Base-by-base conservation (phyloP, 2,888 invertebrate species). In the Caenorhabditis macrosperma region DNA sequence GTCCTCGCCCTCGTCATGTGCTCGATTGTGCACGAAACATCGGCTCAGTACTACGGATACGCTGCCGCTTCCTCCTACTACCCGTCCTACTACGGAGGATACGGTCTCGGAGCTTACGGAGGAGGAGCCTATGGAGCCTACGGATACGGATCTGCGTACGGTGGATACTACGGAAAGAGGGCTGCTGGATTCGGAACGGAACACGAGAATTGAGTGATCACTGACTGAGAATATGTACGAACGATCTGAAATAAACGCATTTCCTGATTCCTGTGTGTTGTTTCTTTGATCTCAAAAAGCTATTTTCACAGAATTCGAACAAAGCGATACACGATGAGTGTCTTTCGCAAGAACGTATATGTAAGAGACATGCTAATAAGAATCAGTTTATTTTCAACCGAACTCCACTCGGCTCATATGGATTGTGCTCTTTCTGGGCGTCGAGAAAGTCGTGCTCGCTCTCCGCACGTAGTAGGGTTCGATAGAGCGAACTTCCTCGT, bases 391-490 rank as follows among this genome's bases (percentile, higher is more conserved):
- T 38, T 38, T 17, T 68, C 24, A 48, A 3, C 44, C 55, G 2
- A 66, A 44, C 4, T 66, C 67, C 4, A 67, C 46, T 15, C 55
- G 26, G 7, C 41, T 52, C 38, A 52, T 20, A 9, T 69, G 48
- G 22, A 60, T 41, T 15, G 54, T 44, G 28, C 71, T 54, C 9
- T 61, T 71, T 12, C 33, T 52, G 7, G 41, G 41, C 30, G 44
- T 54, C 15, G 71, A 69, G 30, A 52, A 52, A 24, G 44, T 33
- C 2, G 30, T 59, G 60, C 71, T 71, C 7, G 60, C 61, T 44
- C 71, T 61, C 10, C 71, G 60, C n/a, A 71, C 38, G 28, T 41
- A 71, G 41, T 71, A 71, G 4, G 41, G 30, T 28, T 60, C 71
- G 2, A 71, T n/a, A 3, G 30, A 61, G 20, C 44, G 50, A 12